Percentiles rank a stretch among this genome's conserved stretches.
Conservation (phyloP, 2,888 invertebrate species). For the Poecilus cupreus region DNA sequence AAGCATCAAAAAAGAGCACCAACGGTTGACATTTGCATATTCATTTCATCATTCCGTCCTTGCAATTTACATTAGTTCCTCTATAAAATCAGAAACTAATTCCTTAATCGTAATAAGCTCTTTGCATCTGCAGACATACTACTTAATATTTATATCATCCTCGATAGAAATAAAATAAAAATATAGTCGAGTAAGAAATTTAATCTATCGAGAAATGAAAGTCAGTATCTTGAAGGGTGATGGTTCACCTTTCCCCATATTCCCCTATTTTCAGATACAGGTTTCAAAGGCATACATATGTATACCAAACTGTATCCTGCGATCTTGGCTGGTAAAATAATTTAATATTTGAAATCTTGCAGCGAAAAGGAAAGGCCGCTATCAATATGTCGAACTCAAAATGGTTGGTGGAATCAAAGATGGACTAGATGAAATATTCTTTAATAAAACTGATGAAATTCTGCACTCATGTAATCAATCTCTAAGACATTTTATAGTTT, state of each 20-base stretch:
- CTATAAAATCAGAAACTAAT: not conserved
- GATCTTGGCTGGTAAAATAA: not conserved
- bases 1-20: not conserved
- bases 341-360: constrained; percentile 25
- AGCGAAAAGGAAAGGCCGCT: not conserved
- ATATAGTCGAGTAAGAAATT: not conserved
- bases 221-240: not conserved
- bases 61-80: not conserved
- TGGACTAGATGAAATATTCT: too few species aligned
- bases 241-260: not conserved
- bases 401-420: too few species aligned
- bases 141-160: not conserved
- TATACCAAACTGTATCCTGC: not conserved
- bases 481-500: not conserved
- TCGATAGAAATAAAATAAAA: constrained; percentile 3
- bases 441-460: not conserved
- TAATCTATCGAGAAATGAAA: constrained; percentile 15
- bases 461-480: not conserved
- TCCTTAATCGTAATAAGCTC: not conserved
- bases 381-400: not conserved
- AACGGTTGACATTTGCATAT: not conserved
- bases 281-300: constrained; percentile 19
- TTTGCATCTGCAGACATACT: not conserved
- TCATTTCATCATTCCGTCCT: not conserved
- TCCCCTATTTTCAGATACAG: not conserved